Conservation (phyloP, 2,888 invertebrate species). For the Drosophila prostipennis region DNA sequence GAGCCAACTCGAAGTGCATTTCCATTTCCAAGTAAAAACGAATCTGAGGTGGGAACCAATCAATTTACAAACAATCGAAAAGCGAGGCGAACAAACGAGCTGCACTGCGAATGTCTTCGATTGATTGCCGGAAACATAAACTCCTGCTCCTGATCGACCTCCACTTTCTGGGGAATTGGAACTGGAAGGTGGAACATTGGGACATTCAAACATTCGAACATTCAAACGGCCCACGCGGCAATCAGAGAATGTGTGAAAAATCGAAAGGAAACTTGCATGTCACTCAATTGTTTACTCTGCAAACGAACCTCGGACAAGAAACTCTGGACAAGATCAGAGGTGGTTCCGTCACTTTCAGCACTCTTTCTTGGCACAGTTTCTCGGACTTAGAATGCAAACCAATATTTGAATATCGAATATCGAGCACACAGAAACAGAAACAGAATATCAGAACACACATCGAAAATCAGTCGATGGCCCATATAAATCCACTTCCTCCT, state of each 20-base stretch:
- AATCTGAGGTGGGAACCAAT: slow-evolving; percentile 46
- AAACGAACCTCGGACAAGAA: slow-evolving; percentile 48
- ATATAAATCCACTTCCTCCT: slow-evolving; percentile 59
- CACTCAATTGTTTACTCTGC: slow-evolving; percentile 71
- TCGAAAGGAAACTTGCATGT: slow-evolving; percentile 77
- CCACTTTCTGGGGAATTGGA: slow-evolving; percentile 44
- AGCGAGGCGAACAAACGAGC: slow-evolving; percentile 40
- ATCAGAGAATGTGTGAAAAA: slow-evolving; percentile 73
- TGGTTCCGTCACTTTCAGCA: slow-evolving; percentile 29
- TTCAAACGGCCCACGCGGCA: slow-evolving; percentile 36
- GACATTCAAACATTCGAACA: too few species aligned
- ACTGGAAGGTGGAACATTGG: neutral
- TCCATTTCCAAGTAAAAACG: slow-evolving; percentile 19
- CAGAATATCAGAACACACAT: slow-evolving; percentile 35
- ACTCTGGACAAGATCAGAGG: slow-evolving; percentile 6
- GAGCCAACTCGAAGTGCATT: slow-evolving; percentile 38
- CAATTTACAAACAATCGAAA: slow-evolving; percentile 67
- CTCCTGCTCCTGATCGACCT: slow-evolving; percentile 41
- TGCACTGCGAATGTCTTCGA: slow-evolving; percentile 57
- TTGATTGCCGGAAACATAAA: slow-evolving; percentile 78
- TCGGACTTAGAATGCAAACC: slow-evolving; percentile 50
- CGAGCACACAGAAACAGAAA: slow-evolving; percentile 43
- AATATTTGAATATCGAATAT: slow-evolving; percentile 71
- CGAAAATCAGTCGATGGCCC: slow-evolving; percentile 33
- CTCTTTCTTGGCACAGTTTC: slow-evolving; percentile 59